phyloP scores from a whole-genome alignment of 2,797 vertebrate genomes.

The Falco concolor region DNA sequence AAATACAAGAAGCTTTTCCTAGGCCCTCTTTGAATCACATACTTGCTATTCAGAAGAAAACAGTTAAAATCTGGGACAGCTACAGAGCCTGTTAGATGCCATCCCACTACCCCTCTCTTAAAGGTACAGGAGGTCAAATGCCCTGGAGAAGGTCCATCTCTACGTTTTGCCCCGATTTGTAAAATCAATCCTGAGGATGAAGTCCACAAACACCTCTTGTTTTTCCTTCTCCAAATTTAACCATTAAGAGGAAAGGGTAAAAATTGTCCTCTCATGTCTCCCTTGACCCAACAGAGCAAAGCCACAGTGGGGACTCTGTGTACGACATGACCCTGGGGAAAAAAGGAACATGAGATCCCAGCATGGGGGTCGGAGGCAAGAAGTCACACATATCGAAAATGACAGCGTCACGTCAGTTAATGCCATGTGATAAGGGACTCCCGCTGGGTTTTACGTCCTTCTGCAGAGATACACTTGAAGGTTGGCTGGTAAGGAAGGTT shows the following conservation, averaged over 20 bases:
- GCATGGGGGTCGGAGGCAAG: constrained; percentile 58
- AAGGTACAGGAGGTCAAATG: constrained; percentile 11
- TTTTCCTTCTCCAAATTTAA: constrained; percentile 40
- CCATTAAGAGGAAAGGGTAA: constrained; percentile 35
- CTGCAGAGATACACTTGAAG: not conserved
- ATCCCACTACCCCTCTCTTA: constrained; percentile 1
- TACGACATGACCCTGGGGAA: constrained; percentile 70
- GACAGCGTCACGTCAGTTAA: not conserved
- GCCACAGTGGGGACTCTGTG: constrained; percentile 80
- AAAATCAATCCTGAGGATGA: not conserved
- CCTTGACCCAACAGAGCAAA: constrained; percentile 75
- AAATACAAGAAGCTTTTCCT: constrained; percentile 7
- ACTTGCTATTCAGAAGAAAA: constrained; percentile 22
- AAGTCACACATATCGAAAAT: constrained; percentile 50
- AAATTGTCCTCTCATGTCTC: constrained; percentile 63
- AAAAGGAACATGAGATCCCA: constrained; percentile 70
- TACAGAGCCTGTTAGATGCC: not conserved
- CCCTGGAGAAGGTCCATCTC: not conserved
- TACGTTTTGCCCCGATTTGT: not conserved
- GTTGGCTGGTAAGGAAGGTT: not conserved
- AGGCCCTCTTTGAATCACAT: not conserved
- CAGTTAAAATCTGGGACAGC: constrained; percentile 34
- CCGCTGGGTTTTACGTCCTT: not conserved
- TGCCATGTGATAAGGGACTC: constrained; percentile 1
- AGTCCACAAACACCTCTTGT: not conserved